Evolutionary conservation across 2,888 invertebrate genomes (phyloP).

Genomic region (Tridacna crocea): DNA sequence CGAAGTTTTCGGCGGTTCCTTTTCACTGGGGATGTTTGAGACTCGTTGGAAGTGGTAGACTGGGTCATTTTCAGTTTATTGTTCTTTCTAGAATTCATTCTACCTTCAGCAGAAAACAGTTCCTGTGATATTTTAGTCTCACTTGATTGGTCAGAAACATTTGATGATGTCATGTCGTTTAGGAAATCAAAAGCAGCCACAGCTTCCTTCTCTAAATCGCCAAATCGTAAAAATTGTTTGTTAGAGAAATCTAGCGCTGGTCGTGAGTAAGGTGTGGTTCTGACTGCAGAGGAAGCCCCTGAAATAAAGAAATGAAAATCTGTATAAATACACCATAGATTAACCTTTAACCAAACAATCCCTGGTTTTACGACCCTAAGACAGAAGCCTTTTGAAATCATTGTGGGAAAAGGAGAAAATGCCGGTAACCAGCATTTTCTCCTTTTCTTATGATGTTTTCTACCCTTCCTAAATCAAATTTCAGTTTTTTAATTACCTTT

Average conservation of each 20-base stretch:
- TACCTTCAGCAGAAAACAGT: slow-evolving; percentile 32
- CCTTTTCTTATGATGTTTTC: no score
- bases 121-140: slow-evolving; percentile 47
- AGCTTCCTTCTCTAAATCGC: slow-evolving; percentile 74
- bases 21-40: slow-evolving; percentile 51
- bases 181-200: slow-evolving; percentile 78
- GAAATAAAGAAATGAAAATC: slow-evolving; percentile 29
- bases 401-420: no score
- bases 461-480: no score
- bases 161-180: slow-evolving; percentile 68
- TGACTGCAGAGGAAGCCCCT: slow-evolving; percentile 56
- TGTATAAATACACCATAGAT: no score
- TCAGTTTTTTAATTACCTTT: no score
- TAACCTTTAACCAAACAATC: no score
- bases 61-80: slow-evolving; percentile 43
- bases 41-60: slow-evolving; percentile 57
- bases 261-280: slow-evolving; percentile 23
- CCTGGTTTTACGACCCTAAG: no score
- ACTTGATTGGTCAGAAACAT: slow-evolving; percentile 48
- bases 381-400: no score
- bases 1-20: slow-evolving; percentile 53
- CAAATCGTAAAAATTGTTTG: slow-evolving; percentile 70
- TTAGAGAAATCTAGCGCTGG: slow-evolving; percentile 66
- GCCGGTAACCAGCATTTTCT: no score
- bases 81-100: neutral